A percentile compares a stretch with the other conserved stretches of the same genome.
Evolutionary conservation across 2,797 vertebrate genomes (phyloP).

Genomic region (Sphenopsis melanotis): DNA sequence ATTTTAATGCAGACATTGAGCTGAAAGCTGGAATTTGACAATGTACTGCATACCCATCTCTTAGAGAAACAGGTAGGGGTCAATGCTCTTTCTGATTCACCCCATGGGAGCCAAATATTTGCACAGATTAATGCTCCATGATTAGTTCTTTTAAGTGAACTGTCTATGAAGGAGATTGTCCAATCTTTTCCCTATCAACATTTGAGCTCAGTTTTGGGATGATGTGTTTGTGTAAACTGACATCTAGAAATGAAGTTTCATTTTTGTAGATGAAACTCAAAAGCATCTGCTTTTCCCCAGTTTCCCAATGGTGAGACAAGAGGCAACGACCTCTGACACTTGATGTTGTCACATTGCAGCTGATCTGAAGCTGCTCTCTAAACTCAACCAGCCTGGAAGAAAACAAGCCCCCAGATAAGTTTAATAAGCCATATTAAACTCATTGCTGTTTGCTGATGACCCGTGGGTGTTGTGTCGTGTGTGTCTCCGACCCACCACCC

Average conservation of each 20-base stretch:
- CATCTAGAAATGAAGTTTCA: neutral
- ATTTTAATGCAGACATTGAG: neutral
- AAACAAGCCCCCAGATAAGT: neutral
- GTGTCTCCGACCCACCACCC: neutral
- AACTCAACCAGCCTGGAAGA: neutral
- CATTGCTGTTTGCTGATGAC: neutral
- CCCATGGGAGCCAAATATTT: neutral
- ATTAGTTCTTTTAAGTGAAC: neutral
- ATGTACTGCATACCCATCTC: fast-evolving
- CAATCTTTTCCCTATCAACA: neutral
- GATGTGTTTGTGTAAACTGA: neutral
- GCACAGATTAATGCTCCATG: neutral
- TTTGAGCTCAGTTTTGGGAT: neutral
- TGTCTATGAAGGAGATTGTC: neutral
- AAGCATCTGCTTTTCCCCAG: neutral
- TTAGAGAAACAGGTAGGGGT: neutral
- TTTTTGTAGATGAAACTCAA: neutral
- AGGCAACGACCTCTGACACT: neutral
- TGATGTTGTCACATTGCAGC: neutral
- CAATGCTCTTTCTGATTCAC: neutral
- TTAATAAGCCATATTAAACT: neutral
- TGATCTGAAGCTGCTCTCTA: neutral
- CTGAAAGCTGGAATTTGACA: neutral
- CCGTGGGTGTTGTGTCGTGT: neutral
- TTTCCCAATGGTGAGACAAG: neutral